A percentile compares a stretch with the other conserved stretches of the same genome.
phyloP scores from a whole-genome alignment of 2,113 vertebrate genomes.

The Proterorhinus semilunaris region DNA sequence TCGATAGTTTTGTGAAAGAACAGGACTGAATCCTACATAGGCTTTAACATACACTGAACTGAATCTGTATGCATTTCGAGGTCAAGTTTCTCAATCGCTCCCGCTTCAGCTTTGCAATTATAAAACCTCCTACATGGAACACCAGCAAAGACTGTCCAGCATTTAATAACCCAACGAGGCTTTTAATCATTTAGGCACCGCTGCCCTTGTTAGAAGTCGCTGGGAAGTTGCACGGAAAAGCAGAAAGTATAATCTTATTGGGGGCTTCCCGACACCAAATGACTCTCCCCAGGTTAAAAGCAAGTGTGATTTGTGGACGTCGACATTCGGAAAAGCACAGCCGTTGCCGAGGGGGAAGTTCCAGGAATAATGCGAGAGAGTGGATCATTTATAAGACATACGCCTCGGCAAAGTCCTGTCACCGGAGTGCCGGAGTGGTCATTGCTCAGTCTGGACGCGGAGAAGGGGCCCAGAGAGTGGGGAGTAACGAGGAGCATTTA shows the following conservation, averaged over 20 bases:
- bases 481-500: neutral
- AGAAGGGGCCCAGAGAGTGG: constrained; percentile 4
- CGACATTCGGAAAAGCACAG: neutral
- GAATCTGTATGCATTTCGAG: no score
- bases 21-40: neutral
- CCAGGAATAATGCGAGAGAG: constrained; percentile 24
- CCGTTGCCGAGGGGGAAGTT: constrained; percentile 12
- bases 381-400: constrained; percentile 31
- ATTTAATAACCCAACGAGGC: neutral
- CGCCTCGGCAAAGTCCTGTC: constrained; percentile 12
- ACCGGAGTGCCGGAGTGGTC: constrained; percentile 19
- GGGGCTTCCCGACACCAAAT: neutral
- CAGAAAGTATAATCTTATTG: constrained; percentile 5
- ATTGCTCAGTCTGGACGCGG: constrained; percentile 31
- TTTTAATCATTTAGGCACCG: neutral
- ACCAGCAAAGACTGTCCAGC: neutral
- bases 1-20: neutral
- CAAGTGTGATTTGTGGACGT: constrained; percentile 17
- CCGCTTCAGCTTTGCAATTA: neutral
- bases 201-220: neutral
- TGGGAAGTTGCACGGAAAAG: neutral
- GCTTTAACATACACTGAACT: neutral
- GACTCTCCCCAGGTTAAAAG: constrained; percentile 25
- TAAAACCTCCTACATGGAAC: neutral
- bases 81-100: neutral